phyloP scores from a whole-genome alignment of 2,888 invertebrate genomes.

The Drosophila mulleri region DNA sequence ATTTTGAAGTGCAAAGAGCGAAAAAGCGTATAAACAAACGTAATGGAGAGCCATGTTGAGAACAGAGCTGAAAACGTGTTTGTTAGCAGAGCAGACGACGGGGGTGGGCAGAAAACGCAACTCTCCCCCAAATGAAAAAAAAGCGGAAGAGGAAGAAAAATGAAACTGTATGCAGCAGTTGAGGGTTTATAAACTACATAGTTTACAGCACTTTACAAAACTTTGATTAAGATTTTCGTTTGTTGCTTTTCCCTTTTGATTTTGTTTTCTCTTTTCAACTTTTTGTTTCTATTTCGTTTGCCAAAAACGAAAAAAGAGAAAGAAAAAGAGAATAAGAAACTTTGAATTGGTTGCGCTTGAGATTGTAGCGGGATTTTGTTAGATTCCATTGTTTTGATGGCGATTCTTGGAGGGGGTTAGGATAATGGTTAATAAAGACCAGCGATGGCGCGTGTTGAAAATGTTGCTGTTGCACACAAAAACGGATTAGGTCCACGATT shows the following conservation, averaged over 20 bases:
- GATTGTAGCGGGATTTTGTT: conserved; percentile 40
- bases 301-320: neutral
- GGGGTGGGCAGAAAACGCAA: neutral
- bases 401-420: neutral
- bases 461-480: conserved; percentile 3
- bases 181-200: conserved; percentile 67
- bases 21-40: conserved; percentile 77
- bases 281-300: conserved; percentile 17
- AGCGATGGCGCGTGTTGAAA: conserved; percentile 17
- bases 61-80: conserved; percentile 55
- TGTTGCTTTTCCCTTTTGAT: conserved; percentile 55
- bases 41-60: conserved; percentile 70
- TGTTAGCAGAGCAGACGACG: neutral
- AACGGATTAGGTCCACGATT: conserved; percentile 17
- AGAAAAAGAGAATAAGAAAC: conserved; percentile 8
- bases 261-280: conserved; percentile 40
- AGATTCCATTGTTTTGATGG: conserved; percentile 34
- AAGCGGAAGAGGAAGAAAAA: conserved; percentile 14
- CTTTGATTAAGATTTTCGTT: conserved; percentile 79
- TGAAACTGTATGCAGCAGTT: conserved; percentile 9
- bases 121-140: neutral
- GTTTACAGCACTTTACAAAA: conserved; percentile 79
- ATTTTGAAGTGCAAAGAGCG: conserved; percentile 76
- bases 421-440: conserved; percentile 39
- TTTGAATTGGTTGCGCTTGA: conserved; percentile 72